Evolutionary conservation across 2,113 vertebrate genomes (phyloP).

Genomic region (Balaenoptera acutorostrata): DNA sequence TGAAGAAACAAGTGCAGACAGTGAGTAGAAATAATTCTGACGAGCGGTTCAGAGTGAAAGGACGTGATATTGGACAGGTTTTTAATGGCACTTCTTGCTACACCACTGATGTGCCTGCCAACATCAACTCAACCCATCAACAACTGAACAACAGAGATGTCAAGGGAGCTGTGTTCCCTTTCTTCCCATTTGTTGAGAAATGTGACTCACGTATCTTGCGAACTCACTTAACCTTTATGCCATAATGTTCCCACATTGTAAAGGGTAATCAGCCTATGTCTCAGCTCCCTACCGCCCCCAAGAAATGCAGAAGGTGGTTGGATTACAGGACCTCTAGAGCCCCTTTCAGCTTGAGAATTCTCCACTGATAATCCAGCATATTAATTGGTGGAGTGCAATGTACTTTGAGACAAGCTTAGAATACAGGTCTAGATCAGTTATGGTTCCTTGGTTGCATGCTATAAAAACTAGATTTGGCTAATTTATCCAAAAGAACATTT

Average conservation of each 20-base stretch:
- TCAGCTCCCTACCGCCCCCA: not conserved
- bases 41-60: not conserved
- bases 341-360: not conserved
- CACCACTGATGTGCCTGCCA: not conserved
- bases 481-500: not conserved
- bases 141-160: not conserved
- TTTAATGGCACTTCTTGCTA: not conserved
- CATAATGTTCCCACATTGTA: not conserved
- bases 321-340: not conserved
- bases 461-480: not conserved
- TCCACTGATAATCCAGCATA: not conserved
- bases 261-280: not conserved
- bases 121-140: not conserved
- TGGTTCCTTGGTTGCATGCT: not conserved
- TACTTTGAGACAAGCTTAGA: not conserved
- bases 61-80: not conserved
- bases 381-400: not conserved
- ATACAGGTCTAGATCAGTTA: not conserved
- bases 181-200: not conserved
- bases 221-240: slow-evolving; percentile 24
- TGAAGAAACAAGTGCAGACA: not conserved
- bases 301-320: not conserved
- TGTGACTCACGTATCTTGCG: slow-evolving; percentile 16
- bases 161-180: not conserved
- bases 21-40: not conserved